Evolutionary conservation across 2,113 vertebrate genomes (phyloP).

Genomic region (Otus sunia): DNA sequence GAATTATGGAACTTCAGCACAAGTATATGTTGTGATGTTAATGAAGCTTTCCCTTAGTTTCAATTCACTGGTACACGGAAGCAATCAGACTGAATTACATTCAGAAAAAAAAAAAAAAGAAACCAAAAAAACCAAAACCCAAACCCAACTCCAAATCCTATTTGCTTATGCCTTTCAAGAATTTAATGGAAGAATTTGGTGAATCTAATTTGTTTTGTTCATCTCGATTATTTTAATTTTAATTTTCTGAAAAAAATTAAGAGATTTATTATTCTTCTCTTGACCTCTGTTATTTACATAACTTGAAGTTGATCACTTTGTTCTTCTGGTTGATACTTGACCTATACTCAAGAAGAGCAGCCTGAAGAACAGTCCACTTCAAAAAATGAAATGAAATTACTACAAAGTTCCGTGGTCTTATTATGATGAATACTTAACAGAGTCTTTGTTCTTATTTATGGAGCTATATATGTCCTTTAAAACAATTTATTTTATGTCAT

Average conservation of each 20-base stretch:
- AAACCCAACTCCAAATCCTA: neutral
- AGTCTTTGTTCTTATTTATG: neutral
- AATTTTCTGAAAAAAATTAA: neutral
- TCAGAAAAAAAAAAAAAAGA: neutral
- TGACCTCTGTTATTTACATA: neutral
- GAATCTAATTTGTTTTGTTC: neutral
- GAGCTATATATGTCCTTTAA: neutral
- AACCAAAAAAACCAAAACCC: neutral
- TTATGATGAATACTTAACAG: neutral
- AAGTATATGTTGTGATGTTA: neutral
- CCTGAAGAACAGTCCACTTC: neutral
- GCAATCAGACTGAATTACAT: neutral
- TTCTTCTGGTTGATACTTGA: neutral
- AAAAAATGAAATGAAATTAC: neutral
- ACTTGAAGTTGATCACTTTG: neutral
- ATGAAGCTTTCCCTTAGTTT: slow-evolving; percentile 21
- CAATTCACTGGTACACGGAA: neutral
- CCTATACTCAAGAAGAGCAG: neutral
- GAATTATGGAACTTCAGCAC: neutral
- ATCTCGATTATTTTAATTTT: neutral
- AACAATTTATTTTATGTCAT: neutral
- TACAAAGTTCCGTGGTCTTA: neutral
- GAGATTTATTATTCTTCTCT: neutral
- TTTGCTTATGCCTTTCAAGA: neutral
- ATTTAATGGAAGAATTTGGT: neutral